A percentile compares a stretch with the other conserved stretches of the same genome.
These are phyloP conservation scores for Nyctibius bracteatus DNA, from an alignment of 2,113 vertebrate genomes.

Conservation along the genomic window DNA sequence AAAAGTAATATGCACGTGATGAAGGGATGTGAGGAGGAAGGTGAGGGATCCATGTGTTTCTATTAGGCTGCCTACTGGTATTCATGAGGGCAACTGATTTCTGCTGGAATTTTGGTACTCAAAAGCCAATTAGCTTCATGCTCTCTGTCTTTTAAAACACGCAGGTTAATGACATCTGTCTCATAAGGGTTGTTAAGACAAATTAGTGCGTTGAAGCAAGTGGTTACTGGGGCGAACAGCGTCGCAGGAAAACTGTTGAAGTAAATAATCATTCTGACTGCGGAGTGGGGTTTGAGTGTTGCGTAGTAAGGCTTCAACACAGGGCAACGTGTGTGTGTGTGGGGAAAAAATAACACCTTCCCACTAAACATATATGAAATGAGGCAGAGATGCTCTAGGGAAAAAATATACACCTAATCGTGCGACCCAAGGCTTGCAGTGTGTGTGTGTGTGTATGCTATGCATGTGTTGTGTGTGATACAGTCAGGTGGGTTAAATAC, in stretches of 20 bases:
- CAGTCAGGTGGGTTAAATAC: background rate
- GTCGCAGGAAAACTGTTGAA: background rate
- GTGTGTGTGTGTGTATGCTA: background rate
- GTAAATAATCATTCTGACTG: background rate
- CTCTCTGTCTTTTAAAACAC: background rate
- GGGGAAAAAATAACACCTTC: background rate
- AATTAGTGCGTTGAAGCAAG: background rate
- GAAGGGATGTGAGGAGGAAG: background rate
- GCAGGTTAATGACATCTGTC: background rate
- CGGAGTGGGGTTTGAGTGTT: background rate
- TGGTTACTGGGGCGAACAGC: background rate
- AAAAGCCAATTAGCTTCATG: background rate
- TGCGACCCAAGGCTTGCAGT: background rate
- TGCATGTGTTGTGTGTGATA: background rate
- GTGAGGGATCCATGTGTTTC: background rate
- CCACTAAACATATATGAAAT: background rate
- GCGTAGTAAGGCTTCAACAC: background rate
- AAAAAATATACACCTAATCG: accelerated
- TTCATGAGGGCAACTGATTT: background rate
- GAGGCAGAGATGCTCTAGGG: background rate
- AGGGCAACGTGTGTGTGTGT: background rate
- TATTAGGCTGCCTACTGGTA: background rate
- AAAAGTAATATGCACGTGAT: background rate
- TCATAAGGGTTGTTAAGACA: background rate
- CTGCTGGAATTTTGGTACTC: background rate